Base-by-base conservation (phyloP, 2,888 invertebrate genomes). In the Acrobasis consociella region DNA sequence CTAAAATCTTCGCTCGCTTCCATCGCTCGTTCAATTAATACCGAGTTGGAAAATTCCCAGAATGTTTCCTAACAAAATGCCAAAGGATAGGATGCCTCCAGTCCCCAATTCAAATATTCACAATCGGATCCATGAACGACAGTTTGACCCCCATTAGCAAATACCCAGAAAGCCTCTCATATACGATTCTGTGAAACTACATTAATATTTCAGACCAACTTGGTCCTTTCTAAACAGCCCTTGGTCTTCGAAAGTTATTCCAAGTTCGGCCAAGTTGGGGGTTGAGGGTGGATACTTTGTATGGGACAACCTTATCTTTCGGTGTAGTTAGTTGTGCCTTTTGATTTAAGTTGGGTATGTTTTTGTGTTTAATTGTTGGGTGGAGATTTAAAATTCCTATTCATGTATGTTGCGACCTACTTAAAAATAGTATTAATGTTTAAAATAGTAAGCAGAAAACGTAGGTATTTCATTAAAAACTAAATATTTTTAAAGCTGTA, bases 181-280 rank as follows among this genome's bases (percentile, higher is more conserved):
- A 90, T 87, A 91, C 78, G 84, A 91, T 90, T 90, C 91, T 86
- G 74, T 74, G 88, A 89, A 91, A 92, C 90, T 91, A 89, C 89
- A 91, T 92, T 91, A 92, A 92, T 92, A 92, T 92, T 92, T 91
- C 89, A 92, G 83, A 74, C 76, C 82, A 80, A 76, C 74, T 76
- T 86, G 87, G 89, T 91, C 92, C 91, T 91, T 91, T 91, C 89
- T 86, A 92, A 92, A 92, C 92, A 92, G 91, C 92, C 92, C 86
- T 91, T 92, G 91, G 92, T 90, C 91, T 91, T 92, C 87, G 73
- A 83, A 91, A 91, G 92, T 92, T 92, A 89, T 92, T 91, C 87
- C 89, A 91, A 92, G 89, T 92, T 91, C 82, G 86, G 81, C 80
- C 75, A 61, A 80, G 80, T 86, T 84, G 71, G 72, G 80, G 81